Percentiles rank a stretch among this genome's conserved stretches.
Evolutionary conservation across 2,888 invertebrate genomes (phyloP).

Genomic region (Cenopis cana): DNA sequence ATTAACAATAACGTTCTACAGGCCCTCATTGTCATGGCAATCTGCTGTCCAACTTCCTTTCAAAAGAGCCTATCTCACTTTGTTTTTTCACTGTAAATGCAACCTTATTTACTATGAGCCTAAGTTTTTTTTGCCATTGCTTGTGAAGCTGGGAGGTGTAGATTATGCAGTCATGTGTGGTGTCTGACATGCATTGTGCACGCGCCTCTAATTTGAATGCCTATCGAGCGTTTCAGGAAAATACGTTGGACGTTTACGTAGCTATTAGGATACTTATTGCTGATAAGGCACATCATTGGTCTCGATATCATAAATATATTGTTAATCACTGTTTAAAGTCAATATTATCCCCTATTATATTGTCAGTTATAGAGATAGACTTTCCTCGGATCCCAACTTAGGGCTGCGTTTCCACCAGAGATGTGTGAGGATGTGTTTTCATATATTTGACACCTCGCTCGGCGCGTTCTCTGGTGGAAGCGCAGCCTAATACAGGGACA

Average conservation of each 20-base stretch:
- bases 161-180: slow-evolving; percentile 20
- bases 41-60: background rate
- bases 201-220: slow-evolving; percentile 12
- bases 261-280: background rate
- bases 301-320: too few relatives aligned
- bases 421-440: too few relatives aligned
- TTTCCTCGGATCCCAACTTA: too few relatives aligned
- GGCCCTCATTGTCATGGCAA: slow-evolving; percentile 9
- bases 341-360: too few relatives aligned
- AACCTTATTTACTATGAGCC: background rate
- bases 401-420: too few relatives aligned
- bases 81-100: background rate
- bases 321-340: too few relatives aligned
- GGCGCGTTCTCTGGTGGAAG: too few relatives aligned
- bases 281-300: background rate
- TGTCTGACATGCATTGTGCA: slow-evolving; percentile 8
- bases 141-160: background rate
- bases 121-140: background rate
- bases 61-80: background rate
- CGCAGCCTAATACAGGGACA: too few relatives aligned
- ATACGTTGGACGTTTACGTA: background rate
- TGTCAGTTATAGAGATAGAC: too few relatives aligned
- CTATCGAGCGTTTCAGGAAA: slow-evolving; percentile 3
- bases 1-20: slow-evolving; percentile 8
- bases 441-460: too few relatives aligned